phyloP scores from a whole-genome alignment of 2,113 vertebrate genomes.

The Natator depressus region DNA sequence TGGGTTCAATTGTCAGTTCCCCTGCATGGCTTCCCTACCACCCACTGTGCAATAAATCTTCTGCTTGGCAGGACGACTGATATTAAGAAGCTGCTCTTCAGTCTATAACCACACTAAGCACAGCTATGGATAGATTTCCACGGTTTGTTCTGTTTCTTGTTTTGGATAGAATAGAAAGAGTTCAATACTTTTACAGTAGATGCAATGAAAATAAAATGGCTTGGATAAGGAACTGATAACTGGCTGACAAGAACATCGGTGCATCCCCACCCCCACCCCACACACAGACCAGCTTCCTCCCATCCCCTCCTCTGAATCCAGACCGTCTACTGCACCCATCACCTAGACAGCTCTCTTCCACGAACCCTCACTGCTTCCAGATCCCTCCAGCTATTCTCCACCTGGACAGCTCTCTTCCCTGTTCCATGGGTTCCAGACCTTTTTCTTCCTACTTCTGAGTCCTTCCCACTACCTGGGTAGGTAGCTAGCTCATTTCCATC shows the following conservation, averaged over 20 bases:
- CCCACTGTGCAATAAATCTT: not conserved
- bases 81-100: not conserved
- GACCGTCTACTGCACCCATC: not conserved
- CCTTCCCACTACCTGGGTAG: no score
- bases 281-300: not conserved
- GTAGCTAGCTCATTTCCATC: not conserved
- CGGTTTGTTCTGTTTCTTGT: not conserved
- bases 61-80: not conserved
- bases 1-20: not conserved
- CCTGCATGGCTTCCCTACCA: not conserved
- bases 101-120: accelerated
- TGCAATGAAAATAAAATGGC: not conserved
- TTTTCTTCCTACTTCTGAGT: not conserved
- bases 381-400: not conserved
- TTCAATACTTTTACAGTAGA: accelerated
- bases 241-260: not conserved
- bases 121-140: accelerated
- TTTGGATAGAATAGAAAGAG: not conserved
- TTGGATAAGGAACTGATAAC: not conserved
- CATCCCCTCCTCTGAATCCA: not conserved
- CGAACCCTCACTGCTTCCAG: not conserved
- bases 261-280: accelerated
- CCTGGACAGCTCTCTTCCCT: not conserved
- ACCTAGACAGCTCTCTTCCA: accelerated
- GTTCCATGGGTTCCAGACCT: not conserved